Evolutionary conservation across 2,797 vertebrate genomes (phyloP).

Genomic region (Hoplostethus mediterraneus): DNA sequence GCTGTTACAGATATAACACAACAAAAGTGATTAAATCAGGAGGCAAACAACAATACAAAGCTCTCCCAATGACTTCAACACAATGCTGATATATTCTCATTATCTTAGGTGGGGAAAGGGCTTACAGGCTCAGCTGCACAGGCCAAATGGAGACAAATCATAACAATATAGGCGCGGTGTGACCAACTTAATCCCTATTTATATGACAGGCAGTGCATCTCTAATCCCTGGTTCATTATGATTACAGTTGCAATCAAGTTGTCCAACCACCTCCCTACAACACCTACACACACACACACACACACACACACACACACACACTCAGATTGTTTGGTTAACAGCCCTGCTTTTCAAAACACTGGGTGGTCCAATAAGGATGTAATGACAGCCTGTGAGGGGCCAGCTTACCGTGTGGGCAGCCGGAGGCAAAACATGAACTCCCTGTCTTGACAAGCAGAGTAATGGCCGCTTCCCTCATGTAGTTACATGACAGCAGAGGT

Average conservation of each 20-base stretch:
- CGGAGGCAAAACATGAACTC: constrained; percentile 2
- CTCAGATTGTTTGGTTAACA: not conserved
- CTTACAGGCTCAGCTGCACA: constrained; percentile 78
- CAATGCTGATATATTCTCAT: constrained; percentile 80
- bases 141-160: constrained; percentile 82
- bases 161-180: constrained; percentile 73
- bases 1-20: constrained; percentile 35
- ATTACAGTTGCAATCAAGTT: constrained; percentile 69
- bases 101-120: constrained; percentile 70
- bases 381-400: constrained; percentile 55
- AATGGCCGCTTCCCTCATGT: constrained; percentile 12
- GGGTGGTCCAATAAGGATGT: constrained; percentile 55
- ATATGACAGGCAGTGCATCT: constrained; percentile 71
- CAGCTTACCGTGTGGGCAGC: constrained; percentile 27
- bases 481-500: constrained; percentile 24
- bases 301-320: constrained; percentile 9
- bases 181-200: constrained; percentile 79
- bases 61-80: constrained; percentile 77
- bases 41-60: constrained; percentile 64
- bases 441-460: constrained; percentile 2
- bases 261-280: constrained; percentile 45
- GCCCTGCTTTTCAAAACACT: constrained; percentile 40
- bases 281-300: constrained; percentile 33
- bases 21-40: constrained; percentile 70
- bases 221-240: constrained; percentile 77